Conservation (phyloP, 2,888 invertebrate genomes). For the Choristoneura rosaceana region DNA sequence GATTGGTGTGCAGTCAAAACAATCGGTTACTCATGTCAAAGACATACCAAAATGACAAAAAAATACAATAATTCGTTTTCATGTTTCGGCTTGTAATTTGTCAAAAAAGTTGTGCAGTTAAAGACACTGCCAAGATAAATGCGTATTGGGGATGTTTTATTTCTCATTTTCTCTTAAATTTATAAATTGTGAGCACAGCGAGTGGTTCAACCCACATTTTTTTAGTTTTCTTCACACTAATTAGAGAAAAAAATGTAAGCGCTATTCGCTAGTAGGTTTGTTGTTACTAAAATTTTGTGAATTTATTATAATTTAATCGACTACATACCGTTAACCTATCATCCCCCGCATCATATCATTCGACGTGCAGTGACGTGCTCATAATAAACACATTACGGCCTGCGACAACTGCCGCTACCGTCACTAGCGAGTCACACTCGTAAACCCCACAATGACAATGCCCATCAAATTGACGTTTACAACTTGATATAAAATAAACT, state of each 20-base stretch:
- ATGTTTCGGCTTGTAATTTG: too few species aligned
- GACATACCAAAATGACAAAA: background rate
- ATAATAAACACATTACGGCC: constrained; percentile 28
- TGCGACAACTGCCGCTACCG: background rate
- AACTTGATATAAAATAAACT: constrained; percentile 61
- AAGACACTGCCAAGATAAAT: too few species aligned
- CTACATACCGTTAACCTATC: background rate
- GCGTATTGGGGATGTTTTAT: too few species aligned
- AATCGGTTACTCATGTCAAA: background rate
- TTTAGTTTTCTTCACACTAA: background rate
- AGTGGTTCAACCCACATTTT: background rate
- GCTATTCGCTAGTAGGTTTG: too few species aligned
- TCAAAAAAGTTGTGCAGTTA: too few species aligned
- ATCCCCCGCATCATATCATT: constrained; percentile 12
- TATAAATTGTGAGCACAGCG: too few species aligned
- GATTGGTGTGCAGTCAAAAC: background rate
- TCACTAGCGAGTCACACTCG: constrained; percentile 8
- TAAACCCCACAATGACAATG: constrained; percentile 39
- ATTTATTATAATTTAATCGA: too few species aligned
- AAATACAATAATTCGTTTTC: too few species aligned
- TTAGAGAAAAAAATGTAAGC: background rate
- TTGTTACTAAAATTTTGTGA: background rate
- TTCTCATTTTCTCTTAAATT: too few species aligned
- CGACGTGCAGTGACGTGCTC: background rate
- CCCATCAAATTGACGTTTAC: constrained; percentile 66